Conservation (phyloP, 2,888 invertebrate genomes). For the Cheilosia scutellata region DNA sequence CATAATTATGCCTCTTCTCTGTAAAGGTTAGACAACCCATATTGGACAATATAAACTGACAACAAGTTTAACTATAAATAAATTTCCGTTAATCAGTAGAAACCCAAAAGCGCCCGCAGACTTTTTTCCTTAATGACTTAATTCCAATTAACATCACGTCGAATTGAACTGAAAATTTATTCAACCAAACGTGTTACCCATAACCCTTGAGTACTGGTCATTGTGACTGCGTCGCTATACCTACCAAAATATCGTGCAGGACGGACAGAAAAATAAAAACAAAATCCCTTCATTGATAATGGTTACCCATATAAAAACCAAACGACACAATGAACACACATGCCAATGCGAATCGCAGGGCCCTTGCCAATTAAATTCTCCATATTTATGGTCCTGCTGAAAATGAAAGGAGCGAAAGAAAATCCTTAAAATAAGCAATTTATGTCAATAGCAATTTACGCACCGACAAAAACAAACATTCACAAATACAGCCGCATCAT, state of each 20-base stretch:
- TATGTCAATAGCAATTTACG: background rate
- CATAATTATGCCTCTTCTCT: no score
- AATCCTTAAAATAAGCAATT: constrained; percentile 28
- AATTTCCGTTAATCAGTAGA: constrained; percentile 6
- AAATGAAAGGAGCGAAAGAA: constrained; percentile 20
- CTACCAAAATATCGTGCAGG: background rate
- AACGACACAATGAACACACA: constrained; percentile 42
- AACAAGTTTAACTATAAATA: constrained; percentile 12
- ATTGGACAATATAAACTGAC: no score
- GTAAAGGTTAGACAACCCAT: no score
- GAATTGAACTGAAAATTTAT: constrained; percentile 8
- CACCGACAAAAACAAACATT: background rate
- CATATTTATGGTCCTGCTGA: constrained; percentile 4
- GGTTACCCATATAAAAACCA: constrained; percentile 38
- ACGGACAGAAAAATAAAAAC: background rate
- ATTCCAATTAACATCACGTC: constrained; percentile 40
- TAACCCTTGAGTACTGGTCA: background rate
- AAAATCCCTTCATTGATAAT: constrained; percentile 50
- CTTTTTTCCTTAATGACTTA: constrained; percentile 32
- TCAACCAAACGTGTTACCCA: background rate
- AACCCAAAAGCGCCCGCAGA: constrained; percentile 13
- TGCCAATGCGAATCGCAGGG: background rate
- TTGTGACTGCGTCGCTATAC: no score
- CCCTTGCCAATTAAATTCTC: constrained; percentile 42
- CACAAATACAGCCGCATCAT: background rate